These are phyloP conservation scores for Cryptophagus acutangulus DNA, from an alignment of 2,888 invertebrate genomes.

Conservation along the genomic window DNA sequence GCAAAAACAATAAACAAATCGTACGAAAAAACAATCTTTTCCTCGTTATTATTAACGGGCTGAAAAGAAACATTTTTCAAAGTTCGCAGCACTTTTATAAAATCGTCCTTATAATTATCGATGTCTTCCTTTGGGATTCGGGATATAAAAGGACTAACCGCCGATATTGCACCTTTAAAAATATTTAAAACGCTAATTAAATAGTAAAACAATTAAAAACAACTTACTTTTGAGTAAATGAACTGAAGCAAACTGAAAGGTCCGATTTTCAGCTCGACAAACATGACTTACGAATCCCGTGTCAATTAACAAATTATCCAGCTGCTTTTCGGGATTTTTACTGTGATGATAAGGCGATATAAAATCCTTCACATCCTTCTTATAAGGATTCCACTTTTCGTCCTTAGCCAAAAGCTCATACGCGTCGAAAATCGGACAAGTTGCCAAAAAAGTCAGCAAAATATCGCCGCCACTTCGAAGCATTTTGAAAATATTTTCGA, in stretches of 20 bases:
- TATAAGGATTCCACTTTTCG: conserved; percentile 58
- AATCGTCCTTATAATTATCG: conserved; percentile 60
- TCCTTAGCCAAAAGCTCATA: conserved; percentile 58
- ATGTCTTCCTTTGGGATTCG: conserved; percentile 56
- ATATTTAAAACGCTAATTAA: conserved; percentile 12
- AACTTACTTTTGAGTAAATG: conserved; percentile 57
- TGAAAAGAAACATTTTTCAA: conserved; percentile 24
- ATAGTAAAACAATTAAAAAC: conserved; percentile 46
- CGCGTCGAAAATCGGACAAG: conserved; percentile 64
- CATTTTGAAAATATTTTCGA: conserved; percentile 61
- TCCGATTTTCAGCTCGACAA: conserved; percentile 55
- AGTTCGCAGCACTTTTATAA: conserved; percentile 47
- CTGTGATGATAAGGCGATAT: conserved; percentile 67
- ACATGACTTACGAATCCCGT: conserved; percentile 58
- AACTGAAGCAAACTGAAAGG: conserved; percentile 55
- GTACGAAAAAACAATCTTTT: conserved; percentile 50
- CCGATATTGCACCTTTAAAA: conserved; percentile 59
- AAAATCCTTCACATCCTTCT: conserved; percentile 60
- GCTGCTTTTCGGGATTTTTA: conserved; percentile 54
- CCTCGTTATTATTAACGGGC: conserved; percentile 29
- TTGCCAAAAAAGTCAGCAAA: conserved; percentile 63
- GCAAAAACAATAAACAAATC: conserved; percentile 52
- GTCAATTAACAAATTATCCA: conserved; percentile 51
- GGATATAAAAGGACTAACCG: conserved; percentile 66
- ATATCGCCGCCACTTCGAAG: conserved; percentile 65